These are phyloP conservation scores for Euspilapteryx auroguttella DNA, from an alignment of 2,888 invertebrate genomes.

Conservation along the genomic window DNA sequence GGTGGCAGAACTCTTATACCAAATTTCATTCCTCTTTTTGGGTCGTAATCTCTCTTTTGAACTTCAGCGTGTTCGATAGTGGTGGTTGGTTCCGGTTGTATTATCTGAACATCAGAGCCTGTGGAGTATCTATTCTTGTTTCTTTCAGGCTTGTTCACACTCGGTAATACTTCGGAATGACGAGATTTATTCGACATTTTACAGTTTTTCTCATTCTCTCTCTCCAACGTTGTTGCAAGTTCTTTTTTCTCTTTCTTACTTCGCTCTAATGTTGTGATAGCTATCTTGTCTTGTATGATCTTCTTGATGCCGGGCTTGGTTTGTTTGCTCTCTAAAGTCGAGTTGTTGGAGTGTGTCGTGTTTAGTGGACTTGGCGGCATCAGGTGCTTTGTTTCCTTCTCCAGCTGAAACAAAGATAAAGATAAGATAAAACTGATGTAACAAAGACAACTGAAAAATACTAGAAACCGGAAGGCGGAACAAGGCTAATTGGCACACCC, in stretches of 20 bases:
- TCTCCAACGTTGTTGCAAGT: constrained; percentile 36
- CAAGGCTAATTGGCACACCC: too few relatives aligned
- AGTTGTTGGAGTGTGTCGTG: constrained; percentile 46
- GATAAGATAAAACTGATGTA: background rate
- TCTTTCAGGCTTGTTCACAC: constrained; percentile 36
- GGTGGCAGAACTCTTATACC: constrained; percentile 69
- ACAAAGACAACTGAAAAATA: too few relatives aligned
- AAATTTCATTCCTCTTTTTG: constrained; percentile 65
- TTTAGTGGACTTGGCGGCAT: constrained; percentile 48
- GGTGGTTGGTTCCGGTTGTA: constrained; percentile 40
- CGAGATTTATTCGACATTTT: constrained; percentile 36
- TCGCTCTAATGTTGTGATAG: constrained; percentile 43
- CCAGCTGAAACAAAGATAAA: constrained; percentile 35
- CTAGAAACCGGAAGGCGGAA: background rate
- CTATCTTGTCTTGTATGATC: constrained; percentile 49
- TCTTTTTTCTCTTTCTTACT: constrained; percentile 49
- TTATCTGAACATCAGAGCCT: constrained; percentile 38
- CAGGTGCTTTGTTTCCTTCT: constrained; percentile 45
- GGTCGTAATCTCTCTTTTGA: constrained; percentile 59
- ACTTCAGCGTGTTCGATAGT: constrained; percentile 45
- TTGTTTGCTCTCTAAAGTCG: constrained; percentile 49
- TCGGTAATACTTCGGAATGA: constrained; percentile 26
- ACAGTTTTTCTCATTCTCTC: constrained; percentile 51
- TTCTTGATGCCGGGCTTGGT: constrained; percentile 48
- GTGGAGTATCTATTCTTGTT: constrained; percentile 37